These are phyloP conservation scores for Andrena camellia DNA, from an alignment of 2,888 invertebrate species.

Conservation along the genomic window DNA sequence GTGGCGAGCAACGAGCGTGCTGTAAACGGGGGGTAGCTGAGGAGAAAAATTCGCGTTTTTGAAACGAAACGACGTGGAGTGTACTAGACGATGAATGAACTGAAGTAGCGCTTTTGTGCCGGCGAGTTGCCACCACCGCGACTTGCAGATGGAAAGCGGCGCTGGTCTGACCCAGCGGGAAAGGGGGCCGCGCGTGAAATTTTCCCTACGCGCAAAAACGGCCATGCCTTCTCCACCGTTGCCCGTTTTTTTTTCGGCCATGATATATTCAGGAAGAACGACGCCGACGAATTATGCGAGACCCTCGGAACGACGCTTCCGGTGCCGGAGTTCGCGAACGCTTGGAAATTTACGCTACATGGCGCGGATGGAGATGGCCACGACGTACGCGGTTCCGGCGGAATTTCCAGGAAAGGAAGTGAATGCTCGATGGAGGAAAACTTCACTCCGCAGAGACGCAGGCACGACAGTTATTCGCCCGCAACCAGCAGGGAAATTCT, in stretches of 20 bases:
- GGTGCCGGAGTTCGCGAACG: slow-evolving; percentile 33
- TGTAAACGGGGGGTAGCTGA: not conserved
- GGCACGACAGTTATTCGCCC: not conserved
- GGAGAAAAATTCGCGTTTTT: slow-evolving; percentile 54
- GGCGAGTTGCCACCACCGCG: slow-evolving; percentile 18
- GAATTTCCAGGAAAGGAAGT: slow-evolving; percentile 35
- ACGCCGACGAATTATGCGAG: slow-evolving; percentile 69
- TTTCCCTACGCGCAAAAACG: slow-evolving; percentile 23
- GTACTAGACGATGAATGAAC: slow-evolving; percentile 57
- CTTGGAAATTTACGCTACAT: slow-evolving; percentile 73
- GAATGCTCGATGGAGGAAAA: slow-evolving; percentile 51
- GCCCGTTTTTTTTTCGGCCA: slow-evolving; percentile 31
- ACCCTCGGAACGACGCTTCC: slow-evolving; percentile 60
- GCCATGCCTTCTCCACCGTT: not conserved
- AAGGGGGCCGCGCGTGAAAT: slow-evolving; percentile 1
- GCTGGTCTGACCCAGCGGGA: slow-evolving; percentile 22
- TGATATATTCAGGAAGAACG: slow-evolving; percentile 63
- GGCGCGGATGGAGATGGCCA: slow-evolving; percentile 58
- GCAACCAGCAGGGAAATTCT: not conserved
- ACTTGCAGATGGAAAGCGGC: slow-evolving; percentile 22
- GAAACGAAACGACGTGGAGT: slow-evolving; percentile 61
- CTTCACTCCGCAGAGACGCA: slow-evolving; percentile 3
- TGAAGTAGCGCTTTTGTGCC: slow-evolving; percentile 53
- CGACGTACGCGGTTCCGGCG: slow-evolving; percentile 38
- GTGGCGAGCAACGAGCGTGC: slow-evolving; percentile 37